Evolutionary conservation across 2,888 invertebrate genomes (phyloP).

Genomic region (Rhagonycha lutea): DNA sequence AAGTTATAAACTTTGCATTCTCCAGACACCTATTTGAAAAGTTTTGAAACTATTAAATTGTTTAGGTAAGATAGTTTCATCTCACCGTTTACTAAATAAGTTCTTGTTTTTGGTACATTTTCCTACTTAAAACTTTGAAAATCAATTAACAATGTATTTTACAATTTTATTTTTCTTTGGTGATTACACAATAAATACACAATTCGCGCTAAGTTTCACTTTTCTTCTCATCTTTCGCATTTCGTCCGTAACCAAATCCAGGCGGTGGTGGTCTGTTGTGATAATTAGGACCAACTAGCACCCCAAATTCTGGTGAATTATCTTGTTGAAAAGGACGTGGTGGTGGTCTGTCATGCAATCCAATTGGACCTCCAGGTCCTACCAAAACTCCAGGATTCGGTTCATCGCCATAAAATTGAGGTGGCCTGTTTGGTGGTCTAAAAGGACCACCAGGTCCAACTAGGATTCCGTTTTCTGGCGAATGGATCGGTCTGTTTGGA

Average conservation of each 20-base stretch:
- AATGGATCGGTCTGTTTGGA: slow-evolving; percentile 49
- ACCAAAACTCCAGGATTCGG: slow-evolving; percentile 46
- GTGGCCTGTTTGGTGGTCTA: slow-evolving; percentile 26
- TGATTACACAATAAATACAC: neutral
- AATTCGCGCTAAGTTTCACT: neutral
- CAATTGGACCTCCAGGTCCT: slow-evolving; percentile 61
- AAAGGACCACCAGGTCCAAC: slow-evolving; percentile 51
- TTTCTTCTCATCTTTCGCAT: neutral
- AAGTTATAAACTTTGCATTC: slow-evolving; percentile 8
- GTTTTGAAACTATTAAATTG: slow-evolving; percentile 26
- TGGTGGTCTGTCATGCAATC: slow-evolving; percentile 54
- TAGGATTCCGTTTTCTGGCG: slow-evolving; percentile 53
- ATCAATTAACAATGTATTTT: neutral
- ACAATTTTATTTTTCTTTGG: neutral
- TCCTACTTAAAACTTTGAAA: neutral
- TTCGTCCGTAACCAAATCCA: slow-evolving; percentile 10
- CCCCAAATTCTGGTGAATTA: slow-evolving; percentile 36
- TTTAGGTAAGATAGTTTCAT: slow-evolving; percentile 23
- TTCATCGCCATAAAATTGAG: slow-evolving; percentile 26
- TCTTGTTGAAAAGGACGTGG: neutral
- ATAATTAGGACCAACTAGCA: slow-evolving; percentile 45
- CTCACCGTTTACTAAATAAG: neutral
- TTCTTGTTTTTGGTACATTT: neutral
- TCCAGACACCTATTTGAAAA: slow-evolving; percentile 17
- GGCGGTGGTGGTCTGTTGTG: slow-evolving; percentile 45